Evolutionary conservation across 2,888 invertebrate genomes (phyloP), one percentile per base, ranked within the genome.

Genomic region (Pseudolycoriella hygida): DNA sequence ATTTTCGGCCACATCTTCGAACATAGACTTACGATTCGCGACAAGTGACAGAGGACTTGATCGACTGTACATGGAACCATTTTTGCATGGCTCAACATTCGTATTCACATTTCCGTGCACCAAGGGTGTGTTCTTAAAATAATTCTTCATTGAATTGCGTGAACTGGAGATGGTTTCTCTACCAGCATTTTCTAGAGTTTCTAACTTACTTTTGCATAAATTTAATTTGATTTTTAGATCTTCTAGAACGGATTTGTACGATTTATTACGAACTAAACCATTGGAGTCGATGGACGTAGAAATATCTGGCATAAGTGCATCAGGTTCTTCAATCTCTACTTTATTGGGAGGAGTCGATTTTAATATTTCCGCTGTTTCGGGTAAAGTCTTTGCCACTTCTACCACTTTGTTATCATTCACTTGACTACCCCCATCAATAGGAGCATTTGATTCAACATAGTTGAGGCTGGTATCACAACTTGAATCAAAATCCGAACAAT

Each of bases 401-500:
- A 11, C 14, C 32, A 41, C 3, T 15, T 18, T 46, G 10, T 32
- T 34, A 14, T 42, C 18, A 31, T 34, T 15, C 41, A 37, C 17
- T 44, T 19, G 34, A 5, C 1, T 39, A 39, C 30, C 46, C 20
- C 5, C 5, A 12, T 37, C 25, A 37, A 17, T 41, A 4, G 42
- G 10, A 5, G 42, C 30, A 37, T 65, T 64, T 0, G 57, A 54
- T 44, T 65, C 64, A 10, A 59, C 58, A 46, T 66, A 66, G 42
- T 66, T 64, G 3, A 65, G 51, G 34, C 65, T 64, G 1, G 62
- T 64, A 44, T 66, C 66, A 48, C 65, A 66, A 45, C 66, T 66
- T 2, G 64, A 64, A 49, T 65, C 65, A 42, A 62, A 61, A 50
- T 65, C 65, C 0, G 65, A 66, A 44, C 64, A 63, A 50, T 62